Conservation (phyloP, 2,888 invertebrate species). For the Lycia hirtaria region DNA sequence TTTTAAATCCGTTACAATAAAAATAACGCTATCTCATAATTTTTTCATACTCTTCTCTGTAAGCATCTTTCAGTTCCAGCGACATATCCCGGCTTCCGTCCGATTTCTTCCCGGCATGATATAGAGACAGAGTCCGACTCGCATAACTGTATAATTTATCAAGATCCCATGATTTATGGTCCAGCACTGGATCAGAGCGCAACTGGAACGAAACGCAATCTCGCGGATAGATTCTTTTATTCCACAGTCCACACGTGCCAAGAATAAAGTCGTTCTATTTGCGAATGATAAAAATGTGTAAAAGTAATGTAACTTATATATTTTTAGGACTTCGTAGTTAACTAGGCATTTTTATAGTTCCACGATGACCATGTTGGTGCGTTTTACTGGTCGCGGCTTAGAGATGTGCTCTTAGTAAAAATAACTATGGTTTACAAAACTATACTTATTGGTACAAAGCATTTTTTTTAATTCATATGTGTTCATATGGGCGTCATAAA, state of each 20-base stretch:
- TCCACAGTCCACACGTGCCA: not conserved
- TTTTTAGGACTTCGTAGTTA: too few species aligned
- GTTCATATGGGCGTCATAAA: too few species aligned
- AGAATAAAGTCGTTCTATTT: not conserved
- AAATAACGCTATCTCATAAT: constrained; percentile 1
- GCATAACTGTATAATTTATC: constrained; percentile 30
- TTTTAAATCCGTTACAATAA: not conserved
- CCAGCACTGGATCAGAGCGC: constrained; percentile 22
- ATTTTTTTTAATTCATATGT: too few species aligned
- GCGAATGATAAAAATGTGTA: not conserved
- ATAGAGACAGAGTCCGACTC: constrained; percentile 20
- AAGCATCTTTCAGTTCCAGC: constrained; percentile 1
- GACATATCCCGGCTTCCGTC: constrained; percentile 19
- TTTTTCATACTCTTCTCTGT: not conserved
- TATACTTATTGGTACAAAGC: too few species aligned
- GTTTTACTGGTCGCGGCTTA: too few species aligned
- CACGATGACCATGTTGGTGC: too few species aligned
- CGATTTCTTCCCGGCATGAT: constrained; percentile 22
- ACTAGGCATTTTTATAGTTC: not conserved
- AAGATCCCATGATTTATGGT: constrained; percentile 29
- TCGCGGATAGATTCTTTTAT: constrained; percentile 16
- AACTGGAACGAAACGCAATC: constrained; percentile 19
- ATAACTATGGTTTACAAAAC: too few species aligned
- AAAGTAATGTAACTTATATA: not conserved
- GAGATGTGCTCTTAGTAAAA: too few species aligned